These are phyloP conservation scores for Linurgus olivaceus DNA, from an alignment of 2,797 vertebrate species.

Conservation along the genomic window DNA sequence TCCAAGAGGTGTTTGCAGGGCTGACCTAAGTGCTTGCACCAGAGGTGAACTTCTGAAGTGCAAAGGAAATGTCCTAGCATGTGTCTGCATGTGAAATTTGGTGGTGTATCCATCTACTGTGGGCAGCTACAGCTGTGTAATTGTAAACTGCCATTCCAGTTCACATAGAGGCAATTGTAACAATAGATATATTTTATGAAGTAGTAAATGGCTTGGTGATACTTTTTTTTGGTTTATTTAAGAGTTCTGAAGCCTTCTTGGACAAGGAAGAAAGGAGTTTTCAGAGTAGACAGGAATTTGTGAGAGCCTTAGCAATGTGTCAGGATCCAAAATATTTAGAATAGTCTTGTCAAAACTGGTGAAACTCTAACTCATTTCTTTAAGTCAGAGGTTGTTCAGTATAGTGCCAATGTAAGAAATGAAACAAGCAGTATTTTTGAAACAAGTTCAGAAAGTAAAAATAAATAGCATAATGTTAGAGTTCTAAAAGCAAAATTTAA, in stretches of 20 bases:
- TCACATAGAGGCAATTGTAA: background rate
- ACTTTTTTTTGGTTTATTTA: background rate
- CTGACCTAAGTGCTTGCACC: background rate
- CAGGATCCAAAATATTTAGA: background rate
- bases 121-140: background rate
- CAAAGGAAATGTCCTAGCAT: background rate
- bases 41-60: background rate
- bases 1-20: background rate
- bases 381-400: background rate
- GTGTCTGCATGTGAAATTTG: background rate
- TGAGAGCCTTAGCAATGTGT: background rate
- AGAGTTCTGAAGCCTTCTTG: background rate
- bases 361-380: background rate
- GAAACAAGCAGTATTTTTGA: background rate
- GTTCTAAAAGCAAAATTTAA: conserved; percentile 92
- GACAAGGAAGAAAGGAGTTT: background rate
- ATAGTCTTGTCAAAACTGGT: background rate
- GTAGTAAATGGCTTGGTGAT: background rate
- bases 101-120: background rate
- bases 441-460: background rate
- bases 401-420: background rate
- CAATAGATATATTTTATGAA: background rate
- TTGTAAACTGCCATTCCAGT: background rate
- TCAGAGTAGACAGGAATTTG: background rate
- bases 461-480: conserved; percentile 29